Percentiles rank a stretch among this genome's conserved stretches.
Evolutionary conservation across 2,888 invertebrate species (phyloP).

Genomic region (Diabrotica balteata): DNA sequence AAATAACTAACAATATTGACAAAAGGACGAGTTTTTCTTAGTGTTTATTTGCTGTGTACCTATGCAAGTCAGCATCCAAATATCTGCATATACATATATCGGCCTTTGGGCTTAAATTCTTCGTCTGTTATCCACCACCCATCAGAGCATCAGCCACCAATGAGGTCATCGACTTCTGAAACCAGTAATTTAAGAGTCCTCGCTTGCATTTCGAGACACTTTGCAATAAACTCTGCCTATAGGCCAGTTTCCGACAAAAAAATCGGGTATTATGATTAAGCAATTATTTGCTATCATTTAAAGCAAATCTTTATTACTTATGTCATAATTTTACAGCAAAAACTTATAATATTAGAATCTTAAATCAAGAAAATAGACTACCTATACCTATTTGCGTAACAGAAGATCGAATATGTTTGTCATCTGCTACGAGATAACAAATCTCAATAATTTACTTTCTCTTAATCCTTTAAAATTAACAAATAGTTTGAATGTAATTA

Average conservation of each 20-base stretch:
- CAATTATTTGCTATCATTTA: too few relatives aligned
- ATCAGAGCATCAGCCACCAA: constrained; percentile 44
- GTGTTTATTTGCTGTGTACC: constrained; percentile 10
- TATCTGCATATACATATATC: constrained; percentile 47
- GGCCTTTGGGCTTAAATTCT: constrained; percentile 46
- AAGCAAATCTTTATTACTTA: too few relatives aligned
- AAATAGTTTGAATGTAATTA: too few relatives aligned
- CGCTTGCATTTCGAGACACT: constrained; percentile 20
- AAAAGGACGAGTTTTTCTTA: constrained; percentile 1
- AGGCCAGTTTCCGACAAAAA: background rate
- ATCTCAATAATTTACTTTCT: too few relatives aligned
- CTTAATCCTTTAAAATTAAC: too few relatives aligned
- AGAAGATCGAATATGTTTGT: too few relatives aligned
- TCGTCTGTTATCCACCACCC: constrained; percentile 44
- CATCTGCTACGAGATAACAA: too few relatives aligned
- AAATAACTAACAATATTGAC: background rate
- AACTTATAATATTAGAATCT: too few relatives aligned
- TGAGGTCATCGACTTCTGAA: constrained; percentile 48
- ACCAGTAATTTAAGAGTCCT: constrained; percentile 36
- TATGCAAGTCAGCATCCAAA: constrained; percentile 39
- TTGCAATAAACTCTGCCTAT: constrained; percentile 6
- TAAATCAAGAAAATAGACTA: too few relatives aligned
- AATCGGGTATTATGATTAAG: too few relatives aligned
- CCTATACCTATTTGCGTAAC: too few relatives aligned
- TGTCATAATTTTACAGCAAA: too few relatives aligned